phyloP scores from a whole-genome alignment of 2,888 invertebrate genomes.

The Nipponacmea schrenckii region DNA sequence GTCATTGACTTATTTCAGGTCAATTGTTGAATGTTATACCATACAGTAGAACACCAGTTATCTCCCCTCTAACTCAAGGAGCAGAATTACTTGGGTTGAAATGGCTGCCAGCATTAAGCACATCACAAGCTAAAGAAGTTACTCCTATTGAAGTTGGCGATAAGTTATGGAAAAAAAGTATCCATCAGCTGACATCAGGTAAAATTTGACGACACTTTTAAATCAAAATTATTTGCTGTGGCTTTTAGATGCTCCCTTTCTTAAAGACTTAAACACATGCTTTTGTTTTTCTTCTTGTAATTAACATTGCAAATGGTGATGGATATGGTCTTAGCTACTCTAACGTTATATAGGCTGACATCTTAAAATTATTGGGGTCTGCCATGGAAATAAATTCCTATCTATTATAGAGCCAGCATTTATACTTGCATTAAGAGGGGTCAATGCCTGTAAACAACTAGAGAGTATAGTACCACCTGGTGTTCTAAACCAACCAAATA shows the following conservation, averaged over 20 bases:
- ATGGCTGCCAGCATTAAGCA: constrained; percentile 55
- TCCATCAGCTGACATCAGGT: constrained; percentile 58
- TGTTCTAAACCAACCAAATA: not conserved
- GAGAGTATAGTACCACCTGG: constrained; percentile 33
- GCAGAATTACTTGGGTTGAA: constrained; percentile 63
- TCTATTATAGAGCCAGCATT: constrained; percentile 55
- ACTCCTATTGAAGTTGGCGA: constrained; percentile 64
- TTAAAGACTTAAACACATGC: too few relatives aligned
- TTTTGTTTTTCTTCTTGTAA: too few relatives aligned
- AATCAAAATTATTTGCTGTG: not conserved
- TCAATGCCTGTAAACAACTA: constrained; percentile 55
- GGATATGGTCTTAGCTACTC: too few relatives aligned
- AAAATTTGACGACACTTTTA: not conserved
- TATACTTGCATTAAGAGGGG: constrained; percentile 54
- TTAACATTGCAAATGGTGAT: too few relatives aligned
- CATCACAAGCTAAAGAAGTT: constrained; percentile 60
- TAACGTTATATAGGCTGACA: too few relatives aligned
- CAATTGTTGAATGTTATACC: constrained; percentile 52
- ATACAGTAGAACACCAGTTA: constrained; percentile 41
- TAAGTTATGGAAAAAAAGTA: constrained; percentile 54
- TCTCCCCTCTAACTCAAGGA: constrained; percentile 40
- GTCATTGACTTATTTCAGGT: constrained; percentile 33
- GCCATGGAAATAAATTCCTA: too few relatives aligned
- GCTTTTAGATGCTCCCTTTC: too few relatives aligned
- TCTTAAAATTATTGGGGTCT: too few relatives aligned